Conservation (phyloP, 2,113 vertebrate genomes). For the Scomber colias region DNA sequence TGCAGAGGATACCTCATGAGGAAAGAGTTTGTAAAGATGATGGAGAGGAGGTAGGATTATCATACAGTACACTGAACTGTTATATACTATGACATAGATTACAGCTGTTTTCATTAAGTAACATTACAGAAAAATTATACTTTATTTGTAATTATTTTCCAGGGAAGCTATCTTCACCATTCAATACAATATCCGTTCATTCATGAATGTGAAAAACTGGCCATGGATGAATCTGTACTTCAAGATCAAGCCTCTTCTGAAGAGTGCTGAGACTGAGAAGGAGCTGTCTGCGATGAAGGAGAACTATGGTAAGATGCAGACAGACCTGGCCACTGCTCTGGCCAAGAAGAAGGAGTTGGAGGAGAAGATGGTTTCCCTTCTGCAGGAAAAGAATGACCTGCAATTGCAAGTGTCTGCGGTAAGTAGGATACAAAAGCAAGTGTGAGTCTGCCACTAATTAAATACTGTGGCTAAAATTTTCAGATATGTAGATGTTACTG, state of each 20-base stretch:
- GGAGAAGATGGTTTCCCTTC: constrained; percentile 83
- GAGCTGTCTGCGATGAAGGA: constrained; percentile 83
- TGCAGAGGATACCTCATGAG: constrained; percentile 80
- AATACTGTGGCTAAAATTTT: no score
- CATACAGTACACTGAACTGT: not conserved
- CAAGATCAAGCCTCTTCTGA: constrained; percentile 82
- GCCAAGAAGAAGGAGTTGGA: constrained; percentile 84
- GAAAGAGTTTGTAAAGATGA: constrained; percentile 83
- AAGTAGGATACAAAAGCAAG: no score
- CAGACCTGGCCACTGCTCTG: constrained; percentile 85
- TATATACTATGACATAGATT: no score
- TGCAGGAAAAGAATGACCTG: constrained; percentile 85
- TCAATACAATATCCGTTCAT: constrained; percentile 89
- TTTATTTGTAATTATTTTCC: not conserved
- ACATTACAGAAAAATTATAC: no score
- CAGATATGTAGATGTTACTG: no score
- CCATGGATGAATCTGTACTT: constrained; percentile 85
- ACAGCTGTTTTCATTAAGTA: no score
- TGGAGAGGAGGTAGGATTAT: constrained; percentile 70
- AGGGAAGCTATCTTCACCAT: constrained; percentile 89
- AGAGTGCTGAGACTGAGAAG: constrained; percentile 87
- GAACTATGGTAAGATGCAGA: constrained; percentile 89
- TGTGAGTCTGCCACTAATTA: no score
- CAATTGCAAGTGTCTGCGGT: constrained; percentile 74
- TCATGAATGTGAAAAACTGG: constrained; percentile 87